Conservation (phyloP, 2,797 vertebrate species). For the Arnoldichthys spilopterus region DNA sequence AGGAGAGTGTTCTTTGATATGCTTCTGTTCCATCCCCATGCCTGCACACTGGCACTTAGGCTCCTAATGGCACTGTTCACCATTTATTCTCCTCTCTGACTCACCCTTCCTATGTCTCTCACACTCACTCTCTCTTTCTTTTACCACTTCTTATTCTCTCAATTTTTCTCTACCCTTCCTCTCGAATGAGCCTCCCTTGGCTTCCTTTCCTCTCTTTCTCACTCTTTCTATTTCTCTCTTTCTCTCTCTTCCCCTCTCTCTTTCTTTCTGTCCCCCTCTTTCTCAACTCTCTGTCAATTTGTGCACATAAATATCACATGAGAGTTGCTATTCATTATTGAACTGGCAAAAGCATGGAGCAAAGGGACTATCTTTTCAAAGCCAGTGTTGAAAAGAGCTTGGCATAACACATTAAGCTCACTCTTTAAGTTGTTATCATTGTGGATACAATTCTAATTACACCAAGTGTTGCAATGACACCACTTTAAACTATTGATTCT, state of each 20-base stretch:
- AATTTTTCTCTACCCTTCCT: constrained; percentile 27
- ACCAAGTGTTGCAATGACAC: constrained; percentile 12
- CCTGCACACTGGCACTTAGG: constrained; percentile 74
- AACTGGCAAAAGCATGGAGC: constrained; percentile 71
- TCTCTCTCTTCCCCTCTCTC: no score
- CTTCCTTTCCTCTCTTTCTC: constrained; percentile 46
- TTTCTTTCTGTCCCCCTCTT: constrained; percentile 39
- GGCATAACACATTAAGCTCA: constrained; percentile 60
- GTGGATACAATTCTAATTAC: background rate
- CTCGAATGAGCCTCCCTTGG: constrained; percentile 27
- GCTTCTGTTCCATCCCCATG: constrained; percentile 79
- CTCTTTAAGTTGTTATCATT: constrained; percentile 36
- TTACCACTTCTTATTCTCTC: constrained; percentile 58
- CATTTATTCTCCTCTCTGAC: constrained; percentile 54
- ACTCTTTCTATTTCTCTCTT: no score
- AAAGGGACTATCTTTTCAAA: constrained; percentile 58
- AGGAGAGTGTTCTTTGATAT: constrained; percentile 71
- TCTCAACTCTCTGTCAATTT: constrained; percentile 67
- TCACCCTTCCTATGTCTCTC: constrained; percentile 55
- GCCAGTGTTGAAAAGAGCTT: constrained; percentile 51
- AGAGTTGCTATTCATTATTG: constrained; percentile 71
- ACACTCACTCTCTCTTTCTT: constrained; percentile 49
- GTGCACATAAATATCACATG: constrained; percentile 75
- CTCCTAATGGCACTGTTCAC: constrained; percentile 68
- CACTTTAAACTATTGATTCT: constrained; percentile 2